These are phyloP conservation scores for Apostichopus parvimensis DNA, from an alignment of 35 echinoderm and acorn worm genomes.

Conservation along the genomic window DNA sequence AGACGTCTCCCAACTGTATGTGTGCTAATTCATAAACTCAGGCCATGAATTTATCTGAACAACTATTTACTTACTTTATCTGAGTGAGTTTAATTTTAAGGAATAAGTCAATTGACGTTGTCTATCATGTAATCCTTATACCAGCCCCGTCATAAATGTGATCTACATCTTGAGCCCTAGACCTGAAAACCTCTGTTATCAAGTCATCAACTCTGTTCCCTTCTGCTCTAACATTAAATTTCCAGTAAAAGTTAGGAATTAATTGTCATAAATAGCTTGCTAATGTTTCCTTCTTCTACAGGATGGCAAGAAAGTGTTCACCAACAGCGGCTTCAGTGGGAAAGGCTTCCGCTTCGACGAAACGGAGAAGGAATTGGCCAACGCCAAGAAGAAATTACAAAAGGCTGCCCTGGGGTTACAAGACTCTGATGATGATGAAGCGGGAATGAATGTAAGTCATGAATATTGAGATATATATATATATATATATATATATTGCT, in stretches of 20 bases:
- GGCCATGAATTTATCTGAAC: no score
- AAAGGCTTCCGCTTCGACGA: constrained; percentile 98
- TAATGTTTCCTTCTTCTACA: constrained; percentile 5
- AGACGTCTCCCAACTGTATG: no score
- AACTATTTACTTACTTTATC: no score
- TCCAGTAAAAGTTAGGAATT: background rate
- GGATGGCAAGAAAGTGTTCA: constrained; percentile 90
- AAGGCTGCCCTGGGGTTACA: constrained; percentile 93
- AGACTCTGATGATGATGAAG: constrained; percentile 94
- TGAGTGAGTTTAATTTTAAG: no score
- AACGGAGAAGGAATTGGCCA: constrained; percentile 90
- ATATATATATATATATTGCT: no score
- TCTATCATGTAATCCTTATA: no score
- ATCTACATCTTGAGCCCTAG: no score
- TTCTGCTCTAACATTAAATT: background rate
- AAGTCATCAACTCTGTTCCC: background rate
- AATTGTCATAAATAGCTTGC: background rate
- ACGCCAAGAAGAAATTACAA: constrained; percentile 98
- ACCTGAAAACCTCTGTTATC: no score
- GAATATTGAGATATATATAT: background rate
- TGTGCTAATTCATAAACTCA: no score
- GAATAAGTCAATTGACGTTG: no score
- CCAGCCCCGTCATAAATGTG: no score
- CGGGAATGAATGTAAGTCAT: constrained; percentile 89
- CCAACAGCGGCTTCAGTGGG: constrained; percentile 92